phyloP scores from a whole-genome alignment of 2,888 invertebrate species.

The Cremastinae sp. region DNA sequence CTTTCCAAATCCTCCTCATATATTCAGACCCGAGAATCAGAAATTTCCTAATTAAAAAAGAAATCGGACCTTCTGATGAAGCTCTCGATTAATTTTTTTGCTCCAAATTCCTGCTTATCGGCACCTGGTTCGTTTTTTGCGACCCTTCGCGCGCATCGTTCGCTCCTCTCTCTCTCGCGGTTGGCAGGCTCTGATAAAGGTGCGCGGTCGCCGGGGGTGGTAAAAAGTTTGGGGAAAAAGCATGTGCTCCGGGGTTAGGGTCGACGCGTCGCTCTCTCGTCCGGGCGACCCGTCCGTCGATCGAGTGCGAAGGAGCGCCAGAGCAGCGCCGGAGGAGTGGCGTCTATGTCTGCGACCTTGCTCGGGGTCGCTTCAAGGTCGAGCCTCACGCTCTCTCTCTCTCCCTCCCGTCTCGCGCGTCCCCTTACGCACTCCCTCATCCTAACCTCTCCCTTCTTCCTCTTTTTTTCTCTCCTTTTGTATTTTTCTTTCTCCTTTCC shows the following conservation, averaged over 20 bases:
- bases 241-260: conserved; percentile 37
- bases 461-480: conserved; percentile 18
- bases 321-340: conserved; percentile 64
- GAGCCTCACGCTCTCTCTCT: conserved; percentile 65
- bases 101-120: too few relatives aligned
- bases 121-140: too few relatives aligned
- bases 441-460: conserved; percentile 36
- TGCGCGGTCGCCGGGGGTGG: conserved; percentile 22
- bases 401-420: conserved; percentile 56
- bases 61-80: too few relatives aligned
- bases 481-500: conserved; percentile 14
- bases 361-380: conserved; percentile 73
- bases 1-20: too few relatives aligned
- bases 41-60: too few relatives aligned
- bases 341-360: conserved; percentile 75
- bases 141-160: too few relatives aligned
- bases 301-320: conserved; percentile 35
- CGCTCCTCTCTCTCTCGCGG: not conserved
- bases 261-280: conserved; percentile 42
- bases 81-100: too few relatives aligned
- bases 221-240: conserved; percentile 42
- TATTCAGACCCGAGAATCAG: too few relatives aligned
- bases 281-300: conserved; percentile 46
- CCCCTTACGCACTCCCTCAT: conserved; percentile 63
- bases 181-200: conserved; percentile 28